These are phyloP conservation scores for Tetragonula clypearis DNA, from an alignment of 1,140 invertebrate genomes.

Conservation along the genomic window DNA sequence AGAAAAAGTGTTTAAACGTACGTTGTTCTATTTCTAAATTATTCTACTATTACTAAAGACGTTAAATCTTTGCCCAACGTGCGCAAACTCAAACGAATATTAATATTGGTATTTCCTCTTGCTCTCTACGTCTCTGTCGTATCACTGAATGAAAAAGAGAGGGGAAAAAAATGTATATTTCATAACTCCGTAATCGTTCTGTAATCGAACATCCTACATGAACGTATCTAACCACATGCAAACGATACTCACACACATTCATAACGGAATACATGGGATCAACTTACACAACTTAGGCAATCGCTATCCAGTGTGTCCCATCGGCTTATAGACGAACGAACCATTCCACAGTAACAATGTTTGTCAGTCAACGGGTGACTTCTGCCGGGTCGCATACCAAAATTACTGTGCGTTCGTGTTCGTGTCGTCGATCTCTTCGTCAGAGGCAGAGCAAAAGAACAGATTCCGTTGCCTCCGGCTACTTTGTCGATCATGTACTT, in stretches of 20 bases:
- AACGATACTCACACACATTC: neutral
- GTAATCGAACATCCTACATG: neutral
- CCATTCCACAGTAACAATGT: conserved; percentile 41
- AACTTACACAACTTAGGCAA: neutral
- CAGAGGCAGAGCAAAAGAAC: neutral
- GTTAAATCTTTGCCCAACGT: neutral
- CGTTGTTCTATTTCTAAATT: neutral
- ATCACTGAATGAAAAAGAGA: neutral
- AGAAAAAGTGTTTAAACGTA: neutral
- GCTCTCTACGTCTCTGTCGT: too few species aligned
- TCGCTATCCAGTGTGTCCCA: conserved; percentile 1
- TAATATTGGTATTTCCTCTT: too few species aligned
- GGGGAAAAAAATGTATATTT: neutral
- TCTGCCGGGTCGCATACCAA: conserved; percentile 64
- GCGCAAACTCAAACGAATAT: neutral
- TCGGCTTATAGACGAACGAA: conserved; percentile 33
- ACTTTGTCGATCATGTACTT: conserved; percentile 44
- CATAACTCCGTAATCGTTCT: neutral
- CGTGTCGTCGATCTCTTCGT: neutral
- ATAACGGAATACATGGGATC: too few species aligned
- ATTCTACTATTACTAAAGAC: neutral
- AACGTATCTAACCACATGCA: neutral
- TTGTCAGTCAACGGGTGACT: conserved; percentile 74
- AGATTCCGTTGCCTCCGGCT: neutral
- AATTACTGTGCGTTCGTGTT: conserved; percentile 6